These are phyloP conservation scores for Linnaemya tessellans DNA, from an alignment of 2,888 invertebrate species.

Conservation along the genomic window DNA sequence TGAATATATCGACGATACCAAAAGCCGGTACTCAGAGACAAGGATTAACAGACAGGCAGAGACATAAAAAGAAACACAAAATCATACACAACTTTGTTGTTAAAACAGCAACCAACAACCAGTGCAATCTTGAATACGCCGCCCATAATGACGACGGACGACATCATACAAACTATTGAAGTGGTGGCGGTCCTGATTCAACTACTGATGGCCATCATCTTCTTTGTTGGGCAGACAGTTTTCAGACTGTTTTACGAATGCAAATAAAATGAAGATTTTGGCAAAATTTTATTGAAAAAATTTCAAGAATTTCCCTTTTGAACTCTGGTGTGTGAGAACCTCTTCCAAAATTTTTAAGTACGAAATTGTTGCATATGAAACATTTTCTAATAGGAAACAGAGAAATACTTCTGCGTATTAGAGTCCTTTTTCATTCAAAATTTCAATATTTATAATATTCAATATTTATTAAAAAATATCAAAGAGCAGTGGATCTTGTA, in stretches of 20 bases:
- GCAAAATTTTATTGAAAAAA: constrained; percentile 37
- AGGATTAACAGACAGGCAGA: constrained; percentile 4
- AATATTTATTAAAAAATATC: no score
- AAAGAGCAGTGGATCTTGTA: no score
- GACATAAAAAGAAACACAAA: background rate
- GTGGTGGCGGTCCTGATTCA: background rate
- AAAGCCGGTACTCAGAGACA: constrained; percentile 12
- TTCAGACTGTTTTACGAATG: constrained; percentile 53
- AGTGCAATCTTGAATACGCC: background rate
- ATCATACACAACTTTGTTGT: constrained; percentile 13
- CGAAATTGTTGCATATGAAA: background rate
- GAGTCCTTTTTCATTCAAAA: no score
- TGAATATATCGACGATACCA: constrained; percentile 39
- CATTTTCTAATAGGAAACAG: constrained; percentile 3
- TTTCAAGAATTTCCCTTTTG: constrained; percentile 50
- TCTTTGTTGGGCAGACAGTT: constrained; percentile 42
- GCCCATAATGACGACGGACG: constrained; percentile 11
- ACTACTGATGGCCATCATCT: constrained; percentile 4
- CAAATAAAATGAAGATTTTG: constrained; percentile 57
- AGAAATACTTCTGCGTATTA: no score
- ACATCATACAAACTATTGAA: background rate
- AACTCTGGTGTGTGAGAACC: constrained; percentile 52
- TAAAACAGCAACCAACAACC: background rate
- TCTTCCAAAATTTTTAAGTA: constrained; percentile 26
- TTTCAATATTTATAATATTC: no score